phyloP scores from a whole-genome alignment of 1,140 invertebrate genomes.

The Lepidurus couesii region DNA sequence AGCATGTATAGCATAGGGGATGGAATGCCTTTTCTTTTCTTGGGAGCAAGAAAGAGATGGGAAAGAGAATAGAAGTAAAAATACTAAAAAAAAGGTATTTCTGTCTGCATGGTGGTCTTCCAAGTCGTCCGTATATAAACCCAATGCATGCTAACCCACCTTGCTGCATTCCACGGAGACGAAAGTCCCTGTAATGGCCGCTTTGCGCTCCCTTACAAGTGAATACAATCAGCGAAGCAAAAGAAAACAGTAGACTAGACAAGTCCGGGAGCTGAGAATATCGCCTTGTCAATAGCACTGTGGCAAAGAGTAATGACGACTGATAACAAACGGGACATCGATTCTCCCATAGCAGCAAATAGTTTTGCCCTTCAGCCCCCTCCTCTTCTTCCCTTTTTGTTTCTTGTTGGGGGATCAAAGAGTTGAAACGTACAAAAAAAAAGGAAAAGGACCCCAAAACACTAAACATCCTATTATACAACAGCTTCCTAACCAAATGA shows the following conservation, averaged over 20 bases:
- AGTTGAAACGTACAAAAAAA: not conserved
- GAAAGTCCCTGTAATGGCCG: not conserved
- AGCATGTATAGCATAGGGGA: not conserved
- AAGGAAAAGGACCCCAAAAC: not conserved
- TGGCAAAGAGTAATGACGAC: not conserved
- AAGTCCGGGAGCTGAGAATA: constrained; percentile 16
- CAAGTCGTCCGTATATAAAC: not conserved
- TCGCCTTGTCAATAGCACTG: constrained; percentile 18
- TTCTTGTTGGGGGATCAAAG: not conserved
- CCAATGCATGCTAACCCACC: constrained; percentile 19
- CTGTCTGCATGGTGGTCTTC: constrained; percentile 7
- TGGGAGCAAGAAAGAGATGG: not conserved
- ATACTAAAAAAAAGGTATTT: not conserved
- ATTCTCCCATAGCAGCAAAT: not conserved
- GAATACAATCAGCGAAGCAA: not conserved
- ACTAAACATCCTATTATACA: not conserved
- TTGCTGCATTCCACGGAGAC: constrained; percentile 13
- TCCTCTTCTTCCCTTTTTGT: not conserved
- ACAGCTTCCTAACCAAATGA: constrained; percentile 15
- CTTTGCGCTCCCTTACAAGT: constrained; percentile 21
- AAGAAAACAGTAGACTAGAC: not conserved
- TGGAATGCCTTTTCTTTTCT: not conserved
- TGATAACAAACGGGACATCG: constrained; percentile 21
- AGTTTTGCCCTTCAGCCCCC: not conserved
- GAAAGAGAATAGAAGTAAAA: not conserved